Conservation (phyloP, 2,888 invertebrate species). For the Mesorhabditis spiculigera region DNA sequence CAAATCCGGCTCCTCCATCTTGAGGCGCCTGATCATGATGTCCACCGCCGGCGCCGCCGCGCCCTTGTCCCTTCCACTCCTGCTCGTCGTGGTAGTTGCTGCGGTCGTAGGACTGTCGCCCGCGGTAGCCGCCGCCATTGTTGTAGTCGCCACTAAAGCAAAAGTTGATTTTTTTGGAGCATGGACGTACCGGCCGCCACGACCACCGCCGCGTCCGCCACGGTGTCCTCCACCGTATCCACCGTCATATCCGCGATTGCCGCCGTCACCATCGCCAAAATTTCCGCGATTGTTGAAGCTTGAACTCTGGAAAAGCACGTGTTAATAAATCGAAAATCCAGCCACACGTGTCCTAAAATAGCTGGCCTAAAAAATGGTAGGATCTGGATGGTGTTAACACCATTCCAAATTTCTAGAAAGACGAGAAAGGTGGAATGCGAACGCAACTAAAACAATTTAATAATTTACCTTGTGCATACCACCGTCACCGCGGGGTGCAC, state of each 20-base stretch:
- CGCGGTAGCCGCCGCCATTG: conserved; percentile 21
- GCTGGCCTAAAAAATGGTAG: neutral
- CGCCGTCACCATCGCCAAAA: conserved; percentile 12
- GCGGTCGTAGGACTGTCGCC: conserved; percentile 8
- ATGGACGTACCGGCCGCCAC: conserved; percentile 3
- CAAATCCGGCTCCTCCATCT: conserved; percentile 14
- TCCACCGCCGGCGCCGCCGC: conserved; percentile 19
- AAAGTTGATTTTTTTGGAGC: neutral
- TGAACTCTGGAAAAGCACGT: neutral
- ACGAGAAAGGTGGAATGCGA: no score
- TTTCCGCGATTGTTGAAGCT: conserved; percentile 15
- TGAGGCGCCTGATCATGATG: conserved; percentile 12
- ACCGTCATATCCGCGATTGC: conserved; percentile 18
- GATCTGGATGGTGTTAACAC: no score
- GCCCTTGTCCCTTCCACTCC: conserved; percentile 15
- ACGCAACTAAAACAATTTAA: no score
- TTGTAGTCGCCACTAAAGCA: conserved; percentile 13
- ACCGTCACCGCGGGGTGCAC: conserved; percentile 14
- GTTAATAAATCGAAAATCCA: no score
- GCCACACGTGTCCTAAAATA: no score
- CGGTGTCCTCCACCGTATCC: conserved; percentile 20
- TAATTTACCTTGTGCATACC: conserved; percentile 11
- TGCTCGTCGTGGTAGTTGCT: conserved; percentile 14
- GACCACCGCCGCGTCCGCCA: conserved; percentile 23
- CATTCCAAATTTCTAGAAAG: no score